Percentiles rank a stretch among this genome's conserved stretches.
phyloP scores from a whole-genome alignment of 2,797 vertebrate genomes.

The Paratrypauchen microcephalus region DNA sequence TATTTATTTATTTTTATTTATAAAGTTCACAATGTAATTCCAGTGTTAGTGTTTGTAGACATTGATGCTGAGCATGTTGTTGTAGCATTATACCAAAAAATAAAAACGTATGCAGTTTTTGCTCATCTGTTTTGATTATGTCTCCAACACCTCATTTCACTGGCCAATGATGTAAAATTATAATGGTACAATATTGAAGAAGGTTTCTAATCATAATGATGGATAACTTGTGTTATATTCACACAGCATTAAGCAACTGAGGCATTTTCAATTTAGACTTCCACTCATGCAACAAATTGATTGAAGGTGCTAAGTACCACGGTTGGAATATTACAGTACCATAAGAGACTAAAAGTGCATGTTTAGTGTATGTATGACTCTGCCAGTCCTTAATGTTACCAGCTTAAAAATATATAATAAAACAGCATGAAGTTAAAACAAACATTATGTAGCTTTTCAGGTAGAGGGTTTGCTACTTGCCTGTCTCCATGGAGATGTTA shows the following conservation, averaged over 20 bases:
- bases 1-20: background rate
- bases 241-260: slow-evolving; percentile 17
- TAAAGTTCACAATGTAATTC: background rate
- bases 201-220: slow-evolving; percentile 38
- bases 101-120: background rate
- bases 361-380: slow-evolving; percentile 11
- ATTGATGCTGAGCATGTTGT: background rate
- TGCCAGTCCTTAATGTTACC: background rate
- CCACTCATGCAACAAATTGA: slow-evolving; percentile 39
- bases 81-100: background rate
- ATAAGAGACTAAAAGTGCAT: slow-evolving; percentile 28
- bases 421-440: background rate
- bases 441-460: background rate
- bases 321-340: slow-evolving; percentile 19
- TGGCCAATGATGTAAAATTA: slow-evolving; percentile 2
- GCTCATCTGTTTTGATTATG: slow-evolving; percentile 6
- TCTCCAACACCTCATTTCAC: background rate
- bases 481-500: too few relatives aligned
- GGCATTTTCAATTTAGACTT: slow-evolving; percentile 43
- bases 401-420: background rate
- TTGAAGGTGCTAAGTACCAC: slow-evolving; percentile 32
- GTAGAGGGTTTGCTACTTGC: too few relatives aligned
- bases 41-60: background rate
- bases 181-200: slow-evolving; percentile 14
- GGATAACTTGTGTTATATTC: slow-evolving; percentile 28